Evolutionary conservation across 2,113 vertebrate genomes (phyloP), one percentile per base, ranked within the genome.

Genomic region (Jacana jacana): DNA sequence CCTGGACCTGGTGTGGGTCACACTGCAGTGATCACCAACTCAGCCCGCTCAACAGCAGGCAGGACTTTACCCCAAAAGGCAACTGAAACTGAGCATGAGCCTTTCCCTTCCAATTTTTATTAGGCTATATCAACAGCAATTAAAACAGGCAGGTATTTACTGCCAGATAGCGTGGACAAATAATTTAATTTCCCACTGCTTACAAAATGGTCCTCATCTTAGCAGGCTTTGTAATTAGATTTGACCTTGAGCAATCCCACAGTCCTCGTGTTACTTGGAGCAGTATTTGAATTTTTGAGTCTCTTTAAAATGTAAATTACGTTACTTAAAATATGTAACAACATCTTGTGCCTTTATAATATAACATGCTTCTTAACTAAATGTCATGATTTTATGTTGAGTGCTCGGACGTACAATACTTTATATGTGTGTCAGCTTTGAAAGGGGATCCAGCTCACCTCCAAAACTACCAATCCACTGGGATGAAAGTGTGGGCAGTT

Each of bases 101-200:
- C 0, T 92, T 93, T 78, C 39, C 48, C 55, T 71, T 85, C 92
- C 60, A 24, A 35, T 70, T 78, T 93, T 90, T 93, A 66, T 89
- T 83, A 87, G 79, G 24, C 66, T 91, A 8, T 42, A 89, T 89
- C 92, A 93, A 33, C 73, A 89, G 77, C 87, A 81, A 96, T 97
- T 96, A 96, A 95, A 94, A 42, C 68, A 77, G 88, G 44, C 94
- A 96, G 85, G 84, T 95, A 95, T 93, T 96, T 94, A 86, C 92
- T 94, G 88, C 91, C 52, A 69, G 66, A 78, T 46, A 91, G 49
- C 1, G 0, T 3, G 35, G 71, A 69, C 85, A 92, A 95, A 96
- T 91, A 94, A 93, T 95, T 93, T 93, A 81, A 90, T 97, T 92
- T 94, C 30, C 48, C 30, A 48, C 80, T n/a, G 58, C 46, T 92